Percentiles rank a stretch among this genome's conserved stretches.
Conservation (phyloP, 2,888 invertebrate genomes). For the Atethmia centrago region DNA sequence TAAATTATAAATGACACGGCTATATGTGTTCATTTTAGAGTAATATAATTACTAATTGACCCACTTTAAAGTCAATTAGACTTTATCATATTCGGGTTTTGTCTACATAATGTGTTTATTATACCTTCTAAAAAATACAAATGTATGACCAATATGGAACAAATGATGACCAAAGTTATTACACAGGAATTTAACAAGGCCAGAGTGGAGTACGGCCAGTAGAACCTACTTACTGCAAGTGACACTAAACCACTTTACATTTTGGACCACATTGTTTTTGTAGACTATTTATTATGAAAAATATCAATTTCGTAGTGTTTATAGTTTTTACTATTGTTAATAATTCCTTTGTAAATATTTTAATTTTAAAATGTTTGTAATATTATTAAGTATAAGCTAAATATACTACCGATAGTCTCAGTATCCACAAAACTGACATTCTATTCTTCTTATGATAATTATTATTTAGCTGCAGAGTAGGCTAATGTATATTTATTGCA, state of each 20-base stretch:
- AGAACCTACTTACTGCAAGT: constrained; percentile 48
- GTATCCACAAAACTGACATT: constrained; percentile 71
- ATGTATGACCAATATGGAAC: constrained; percentile 81
- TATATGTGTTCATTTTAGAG: constrained; percentile 57
- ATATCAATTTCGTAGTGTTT: constrained; percentile 87
- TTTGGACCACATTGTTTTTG: constrained; percentile 85
- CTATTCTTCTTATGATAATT: constrained; percentile 72
- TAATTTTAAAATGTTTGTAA: constrained; percentile 81
- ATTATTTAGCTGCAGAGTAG: constrained; percentile 77
- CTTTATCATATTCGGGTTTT: constrained; percentile 67
- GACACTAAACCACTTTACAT: constrained; percentile 78
- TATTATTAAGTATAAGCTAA: constrained; percentile 73
- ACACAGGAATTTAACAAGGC: constrained; percentile 81
- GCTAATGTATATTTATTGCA: constrained; percentile 86
- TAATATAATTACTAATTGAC: constrained; percentile 67
- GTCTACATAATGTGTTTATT: constrained; percentile 64
- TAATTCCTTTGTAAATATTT: constrained; percentile 87
- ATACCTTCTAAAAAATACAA: constrained; percentile 59
- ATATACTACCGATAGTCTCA: constrained; percentile 71
- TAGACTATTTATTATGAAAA: constrained; percentile 87
- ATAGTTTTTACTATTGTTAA: constrained; percentile 86
- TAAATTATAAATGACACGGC: constrained; percentile 72
- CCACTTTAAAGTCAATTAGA: constrained; percentile 72
- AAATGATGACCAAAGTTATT: constrained; percentile 86
- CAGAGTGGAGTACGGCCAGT: constrained; percentile 57